A percentile compares a stretch with the other conserved stretches of the same genome.
These are phyloP conservation scores for Acronicta leporina DNA, from an alignment of 2,888 invertebrate species.

Conservation along the genomic window DNA sequence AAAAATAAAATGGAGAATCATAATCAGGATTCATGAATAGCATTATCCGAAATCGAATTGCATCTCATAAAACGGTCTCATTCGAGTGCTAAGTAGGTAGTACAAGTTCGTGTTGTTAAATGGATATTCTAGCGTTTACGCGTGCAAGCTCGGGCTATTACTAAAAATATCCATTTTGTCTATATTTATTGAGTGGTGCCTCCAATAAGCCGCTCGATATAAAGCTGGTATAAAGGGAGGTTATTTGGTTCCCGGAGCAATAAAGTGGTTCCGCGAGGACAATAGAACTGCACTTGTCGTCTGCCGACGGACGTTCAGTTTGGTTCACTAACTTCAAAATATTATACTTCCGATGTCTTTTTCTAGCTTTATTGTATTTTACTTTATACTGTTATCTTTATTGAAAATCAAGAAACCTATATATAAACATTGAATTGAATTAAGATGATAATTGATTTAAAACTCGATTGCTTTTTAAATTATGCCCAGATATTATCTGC, in stretches of 20 bases:
- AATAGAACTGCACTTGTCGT: conserved; percentile 79
- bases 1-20: too few relatives aligned
- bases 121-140: neutral
- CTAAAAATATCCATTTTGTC: conserved; percentile 50
- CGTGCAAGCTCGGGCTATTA: conserved; percentile 4
- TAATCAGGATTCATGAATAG: too few relatives aligned
- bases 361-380: conserved; percentile 23
- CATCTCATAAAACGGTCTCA: conserved; percentile 28
- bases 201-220: conserved; percentile 78
- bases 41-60: too few relatives aligned
- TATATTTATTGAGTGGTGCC: conserved; percentile 53
- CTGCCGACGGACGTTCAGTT: conserved; percentile 48
- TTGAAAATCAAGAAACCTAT: too few relatives aligned
- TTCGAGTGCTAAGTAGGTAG: conserved; percentile 36
- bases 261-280: conserved; percentile 81
- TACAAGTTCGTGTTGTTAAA: conserved; percentile 32
- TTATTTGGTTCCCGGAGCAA: conserved; percentile 85
- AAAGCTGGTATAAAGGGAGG: conserved; percentile 80
- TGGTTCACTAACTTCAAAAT: conserved; percentile 54
- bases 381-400: too few relatives aligned
- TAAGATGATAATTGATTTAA: too few relatives aligned
- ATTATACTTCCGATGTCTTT: conserved; percentile 37
- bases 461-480: too few relatives aligned
- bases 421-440: too few relatives aligned
- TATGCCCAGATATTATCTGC: too few relatives aligned